Percentiles rank a stretch among this genome's conserved stretches.
phyloP scores from a whole-genome alignment of 2,797 vertebrate genomes.

The Monodelphis domestica region DNA sequence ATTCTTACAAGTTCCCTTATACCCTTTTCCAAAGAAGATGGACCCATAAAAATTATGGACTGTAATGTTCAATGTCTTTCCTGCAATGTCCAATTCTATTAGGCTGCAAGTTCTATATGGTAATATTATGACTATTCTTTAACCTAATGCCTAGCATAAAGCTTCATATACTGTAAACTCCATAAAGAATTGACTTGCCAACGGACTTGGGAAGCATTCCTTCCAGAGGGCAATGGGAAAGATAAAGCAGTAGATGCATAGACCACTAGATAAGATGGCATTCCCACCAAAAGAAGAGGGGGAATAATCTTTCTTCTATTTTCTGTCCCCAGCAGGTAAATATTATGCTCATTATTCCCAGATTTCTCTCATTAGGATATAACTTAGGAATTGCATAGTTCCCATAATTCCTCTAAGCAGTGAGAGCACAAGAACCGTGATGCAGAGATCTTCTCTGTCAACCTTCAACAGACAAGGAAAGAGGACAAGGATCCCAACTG shows the following conservation, averaged over 20 bases:
- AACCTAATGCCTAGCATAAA: neutral
- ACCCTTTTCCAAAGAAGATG: neutral
- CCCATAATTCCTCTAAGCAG: neutral
- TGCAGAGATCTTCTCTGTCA: neutral
- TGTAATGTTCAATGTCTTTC: neutral
- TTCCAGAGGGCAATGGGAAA: neutral
- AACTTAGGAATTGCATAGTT: neutral
- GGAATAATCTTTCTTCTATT: neutral
- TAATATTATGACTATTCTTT: neutral
- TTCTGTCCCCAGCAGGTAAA: neutral
- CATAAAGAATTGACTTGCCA: neutral
- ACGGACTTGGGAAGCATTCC: neutral
- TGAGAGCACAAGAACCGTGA: neutral
- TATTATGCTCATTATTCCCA: neutral
- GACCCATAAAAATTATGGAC: neutral
- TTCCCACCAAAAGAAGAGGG: neutral
- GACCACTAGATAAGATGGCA: neutral
- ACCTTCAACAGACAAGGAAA: neutral
- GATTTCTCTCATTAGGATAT: neutral
- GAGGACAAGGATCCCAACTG: neutral
- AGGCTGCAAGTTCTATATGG: neutral
- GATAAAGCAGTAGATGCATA: neutral
- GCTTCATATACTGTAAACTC: neutral
- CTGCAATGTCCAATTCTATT: neutral
- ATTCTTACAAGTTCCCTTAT: neutral